A percentile compares a stretch with the other conserved stretches of the same genome.
phyloP scores from a whole-genome alignment of 2,113 vertebrate genomes.

The Bujurquina vittata region DNA sequence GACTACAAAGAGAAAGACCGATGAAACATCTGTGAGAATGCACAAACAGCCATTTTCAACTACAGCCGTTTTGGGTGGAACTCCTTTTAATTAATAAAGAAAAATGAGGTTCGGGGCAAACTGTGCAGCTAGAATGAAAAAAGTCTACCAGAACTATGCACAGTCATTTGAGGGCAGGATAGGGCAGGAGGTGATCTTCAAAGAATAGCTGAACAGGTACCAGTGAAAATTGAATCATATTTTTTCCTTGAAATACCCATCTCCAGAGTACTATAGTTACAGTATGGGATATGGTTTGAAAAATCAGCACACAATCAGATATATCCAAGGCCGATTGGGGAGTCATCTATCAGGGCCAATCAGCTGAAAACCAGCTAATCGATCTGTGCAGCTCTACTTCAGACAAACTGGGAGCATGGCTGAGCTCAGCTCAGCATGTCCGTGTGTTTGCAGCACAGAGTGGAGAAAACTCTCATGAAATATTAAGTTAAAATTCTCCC shows the following conservation, averaged over 20 bases:
- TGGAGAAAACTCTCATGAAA: slow-evolving; percentile 20
- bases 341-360: slow-evolving; percentile 2
- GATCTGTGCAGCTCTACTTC: neutral
- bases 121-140: neutral
- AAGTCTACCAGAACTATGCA: neutral
- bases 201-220: neutral
- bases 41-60: neutral
- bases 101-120: neutral
- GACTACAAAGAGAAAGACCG: neutral
- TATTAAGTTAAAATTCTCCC: slow-evolving; percentile 8
- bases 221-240: neutral
- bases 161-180: neutral
- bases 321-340: neutral
- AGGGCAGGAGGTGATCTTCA: neutral
- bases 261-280: neutral
- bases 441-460: slow-evolving; percentile 12
- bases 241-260: neutral
- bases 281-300: neutral
- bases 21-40: neutral
- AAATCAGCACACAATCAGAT: neutral
- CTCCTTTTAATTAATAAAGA: too few species aligned
- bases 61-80: neutral
- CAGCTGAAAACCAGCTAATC: neutral
- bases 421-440: neutral
- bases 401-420: neutral